Evolutionary conservation across 2,888 invertebrate genomes (phyloP), one percentile per base, ranked within the genome.

Genomic region (Clostera curtula): DNA sequence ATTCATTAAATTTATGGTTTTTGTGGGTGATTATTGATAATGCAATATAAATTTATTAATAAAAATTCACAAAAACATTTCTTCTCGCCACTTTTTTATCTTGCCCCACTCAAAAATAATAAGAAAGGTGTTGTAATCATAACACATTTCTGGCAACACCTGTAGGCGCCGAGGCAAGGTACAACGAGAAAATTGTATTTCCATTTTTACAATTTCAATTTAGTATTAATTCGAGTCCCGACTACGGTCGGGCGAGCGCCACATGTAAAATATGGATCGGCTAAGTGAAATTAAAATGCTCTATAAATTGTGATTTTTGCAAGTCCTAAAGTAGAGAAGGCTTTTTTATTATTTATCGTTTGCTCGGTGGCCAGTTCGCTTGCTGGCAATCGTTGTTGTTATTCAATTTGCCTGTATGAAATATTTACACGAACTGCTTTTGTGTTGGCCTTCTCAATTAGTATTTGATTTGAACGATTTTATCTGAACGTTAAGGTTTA

Each of bases 281-380:
- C 82, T 83, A 83, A 83, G 82, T 82, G 82, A 83, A 83, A 83
- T 83, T 83, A 83, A 83, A 83, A 82, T 73, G 79, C 75, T 80
- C 83, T 82, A 83, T 83, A 83, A 83, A 83, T 83, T 83, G 79
- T 80, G 80, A 83, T 82, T 83, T 83, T 83, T 82, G 82, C 82
- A 82, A 83, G 83, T 82, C 79, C 83, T 76, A 80, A 82, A 83
- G 83, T 82, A 80, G 79, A 77, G 79, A 79, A 80, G 79, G 79
- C 77, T 80, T 79, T n/a, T 79, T 79, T 80, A 80, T 80, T 76
- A 83, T 83, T 83, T 82, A 83, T 82, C 66, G 74, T 70, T 56
- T 51, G 57, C 59, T 67, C 68, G 64, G 65, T 55, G 64, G 68
- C 62, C 72, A 68, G 69, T 34, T 58, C 70, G 76, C 71, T 76